Evolutionary conservation across 2,113 vertebrate species (phyloP).

Genomic region (Echinops telfairi): DNA sequence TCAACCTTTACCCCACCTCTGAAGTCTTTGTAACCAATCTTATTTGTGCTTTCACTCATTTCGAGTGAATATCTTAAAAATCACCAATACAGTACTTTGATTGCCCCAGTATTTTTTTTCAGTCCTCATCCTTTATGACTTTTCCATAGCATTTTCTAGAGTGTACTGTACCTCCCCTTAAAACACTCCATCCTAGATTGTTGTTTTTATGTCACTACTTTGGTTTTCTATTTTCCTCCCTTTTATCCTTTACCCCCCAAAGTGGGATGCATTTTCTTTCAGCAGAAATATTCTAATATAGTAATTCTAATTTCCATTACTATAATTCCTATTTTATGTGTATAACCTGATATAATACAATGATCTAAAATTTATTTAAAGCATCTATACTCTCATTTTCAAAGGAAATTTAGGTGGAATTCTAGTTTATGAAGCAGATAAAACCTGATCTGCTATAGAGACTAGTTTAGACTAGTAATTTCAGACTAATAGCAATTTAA

Average conservation of each 20-base stretch:
- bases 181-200: slow-evolving; percentile 48
- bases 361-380: slow-evolving; percentile 54
- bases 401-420: slow-evolving; percentile 50
- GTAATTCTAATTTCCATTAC: too few species aligned
- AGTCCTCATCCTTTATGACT: slow-evolving; percentile 23
- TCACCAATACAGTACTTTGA: neutral
- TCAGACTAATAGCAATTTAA: too few species aligned
- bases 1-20: neutral
- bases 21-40: slow-evolving; percentile 35
- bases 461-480: slow-evolving; percentile 5
- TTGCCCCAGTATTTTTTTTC: slow-evolving; percentile 48
- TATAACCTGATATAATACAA: slow-evolving; percentile 13
- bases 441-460: slow-evolving; percentile 35
- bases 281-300: too few species aligned
- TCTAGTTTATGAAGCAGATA: slow-evolving; percentile 52
- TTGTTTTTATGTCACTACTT: too few species aligned
- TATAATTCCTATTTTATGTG: neutral
- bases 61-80: slow-evolving; percentile 62
- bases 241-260: too few species aligned
- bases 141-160: slow-evolving; percentile 56
- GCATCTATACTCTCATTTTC: slow-evolving; percentile 39
- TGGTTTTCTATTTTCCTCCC: too few species aligned
- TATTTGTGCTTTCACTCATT: slow-evolving; percentile 51
- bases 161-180: slow-evolving; percentile 52
- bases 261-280: too few species aligned